A percentile compares a stretch with the other conserved stretches of the same genome.
These are phyloP conservation scores for Coendou prehensilis DNA, from an alignment of 2,797 vertebrate genomes.

Conservation along the genomic window DNA sequence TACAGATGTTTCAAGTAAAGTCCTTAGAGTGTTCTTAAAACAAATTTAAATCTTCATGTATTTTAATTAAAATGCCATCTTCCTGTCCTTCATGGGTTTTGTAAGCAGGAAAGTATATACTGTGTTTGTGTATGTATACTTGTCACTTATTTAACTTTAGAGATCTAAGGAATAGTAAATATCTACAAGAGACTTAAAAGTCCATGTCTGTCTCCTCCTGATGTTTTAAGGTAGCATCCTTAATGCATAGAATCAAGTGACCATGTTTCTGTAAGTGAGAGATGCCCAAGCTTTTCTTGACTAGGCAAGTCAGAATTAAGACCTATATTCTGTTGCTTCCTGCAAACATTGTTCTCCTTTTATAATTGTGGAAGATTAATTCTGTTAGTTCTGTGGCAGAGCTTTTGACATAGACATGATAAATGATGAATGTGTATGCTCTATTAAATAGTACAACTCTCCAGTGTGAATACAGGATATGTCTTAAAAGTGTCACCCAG, in stretches of 20 bases:
- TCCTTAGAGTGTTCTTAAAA: conserved; percentile 62
- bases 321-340: neutral
- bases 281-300: neutral
- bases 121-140: neutral
- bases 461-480: neutral
- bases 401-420: conserved; percentile 41
- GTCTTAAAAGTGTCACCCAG: neutral
- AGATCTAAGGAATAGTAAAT: conserved; percentile 17
- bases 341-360: conserved; percentile 13
- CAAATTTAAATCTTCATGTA: conserved; percentile 64
- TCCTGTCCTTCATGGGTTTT: conserved; percentile 48
- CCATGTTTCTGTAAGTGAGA: conserved; percentile 8
- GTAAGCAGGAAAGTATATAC: neutral
- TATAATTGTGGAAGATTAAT: conserved; percentile 28
- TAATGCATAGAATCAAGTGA: conserved; percentile 2
- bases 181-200: neutral
- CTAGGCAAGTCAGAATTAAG: neutral
- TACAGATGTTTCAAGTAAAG: conserved; percentile 71
- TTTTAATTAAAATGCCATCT: conserved; percentile 63
- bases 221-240: conserved; percentile 43
- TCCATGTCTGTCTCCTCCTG: neutral
- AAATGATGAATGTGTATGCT: neutral
- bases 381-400: conserved; percentile 21
- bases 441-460: neutral
- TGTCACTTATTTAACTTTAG: conserved; percentile 52